Evolutionary conservation across 2,113 vertebrate genomes (phyloP), one percentile per base, ranked within the genome.

Genomic region (Marmota flaviventris): DNA sequence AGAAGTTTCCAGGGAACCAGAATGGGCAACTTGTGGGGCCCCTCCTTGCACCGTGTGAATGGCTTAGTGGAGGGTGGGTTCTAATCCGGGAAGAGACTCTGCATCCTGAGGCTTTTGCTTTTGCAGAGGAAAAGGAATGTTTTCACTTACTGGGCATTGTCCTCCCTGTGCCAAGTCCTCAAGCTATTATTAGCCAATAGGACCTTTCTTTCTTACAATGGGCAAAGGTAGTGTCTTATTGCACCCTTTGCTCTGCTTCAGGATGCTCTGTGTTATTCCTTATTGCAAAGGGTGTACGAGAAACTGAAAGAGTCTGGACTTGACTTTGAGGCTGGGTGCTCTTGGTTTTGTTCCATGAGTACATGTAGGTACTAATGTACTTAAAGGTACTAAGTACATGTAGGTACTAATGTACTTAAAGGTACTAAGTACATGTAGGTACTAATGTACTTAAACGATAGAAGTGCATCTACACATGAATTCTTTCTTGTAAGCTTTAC

Each of bases 11-110:
- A 97, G 95, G 96, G 97, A 95, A 72, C 94, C 0, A 0, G 75
- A 96, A 89, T 48, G 67, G 83, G 77, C 77, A 45, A 97, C 97
- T 98, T 98, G 93, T 94, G 97, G 94, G 96, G 96, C 94, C 96
- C 79, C 91, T 97, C 53, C 61, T 85, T 92, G 56, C 4, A 1
- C 25, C 18, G 53, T 0, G 0, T 53, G 82, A 11, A 70, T 77
- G 97, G 97, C 97, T 45, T 0, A 84, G 93, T 85, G 61, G 93
- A 98, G 96, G 95, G 69, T 65, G 29, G 22, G 39, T 76, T 96
- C 89, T 56, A 25, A 93, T 78, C 81, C 56, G 42, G 85, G 29
- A 85, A 81, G 81, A 98, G 85, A 65, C 58, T 4, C 10, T 37
- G n/a, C 42, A 24, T 88, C 75, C 20, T 32, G 51, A 65, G 78